Percentiles rank a stretch among this genome's conserved stretches.
phyloP scores from a whole-genome alignment of 2,888 invertebrate species.

The Aleiodes leptofemur region DNA sequence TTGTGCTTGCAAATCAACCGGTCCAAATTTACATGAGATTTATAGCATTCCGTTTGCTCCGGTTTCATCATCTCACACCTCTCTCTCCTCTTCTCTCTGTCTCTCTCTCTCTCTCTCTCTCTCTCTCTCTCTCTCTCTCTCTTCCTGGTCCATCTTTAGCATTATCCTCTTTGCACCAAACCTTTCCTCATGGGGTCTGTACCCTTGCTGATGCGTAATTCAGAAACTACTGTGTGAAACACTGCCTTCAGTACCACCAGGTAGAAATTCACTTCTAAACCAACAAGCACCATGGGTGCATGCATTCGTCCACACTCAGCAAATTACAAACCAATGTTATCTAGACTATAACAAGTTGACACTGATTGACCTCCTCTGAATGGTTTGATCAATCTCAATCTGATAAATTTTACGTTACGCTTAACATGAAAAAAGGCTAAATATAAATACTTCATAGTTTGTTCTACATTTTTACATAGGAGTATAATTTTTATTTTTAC shows the following conservation, averaged over 20 bases:
- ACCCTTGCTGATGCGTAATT: conserved; percentile 33
- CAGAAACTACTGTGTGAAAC: conserved; percentile 30
- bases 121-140: conserved; percentile 18
- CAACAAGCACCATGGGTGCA: too few species aligned
- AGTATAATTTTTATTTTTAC: not conserved
- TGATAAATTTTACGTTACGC: too few species aligned
- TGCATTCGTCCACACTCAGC: not conserved
- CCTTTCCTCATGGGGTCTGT: not conserved
- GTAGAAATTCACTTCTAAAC: conserved; percentile 27
- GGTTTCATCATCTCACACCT: conserved; percentile 7
- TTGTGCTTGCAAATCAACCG: conserved; percentile 74
- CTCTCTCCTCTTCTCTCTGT: conserved; percentile 26
- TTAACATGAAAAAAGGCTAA: too few species aligned
- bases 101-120: conserved; percentile 14
- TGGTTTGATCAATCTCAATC: conserved; percentile 3
- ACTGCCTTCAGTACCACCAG: conserved; percentile 1
- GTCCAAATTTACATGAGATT: conserved; percentile 74
- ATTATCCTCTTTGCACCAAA: conserved; percentile 15
- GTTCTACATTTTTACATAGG: too few species aligned
- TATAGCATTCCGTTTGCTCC: conserved; percentile 71
- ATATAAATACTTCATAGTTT: too few species aligned
- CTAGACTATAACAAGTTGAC: conserved; percentile 19
- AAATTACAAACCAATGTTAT: not conserved
- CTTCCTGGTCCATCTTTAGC: not conserved
- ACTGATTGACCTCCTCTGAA: not conserved